phyloP scores from a whole-genome alignment of 2,888 invertebrate species.

The Oxystoma pomonae region DNA sequence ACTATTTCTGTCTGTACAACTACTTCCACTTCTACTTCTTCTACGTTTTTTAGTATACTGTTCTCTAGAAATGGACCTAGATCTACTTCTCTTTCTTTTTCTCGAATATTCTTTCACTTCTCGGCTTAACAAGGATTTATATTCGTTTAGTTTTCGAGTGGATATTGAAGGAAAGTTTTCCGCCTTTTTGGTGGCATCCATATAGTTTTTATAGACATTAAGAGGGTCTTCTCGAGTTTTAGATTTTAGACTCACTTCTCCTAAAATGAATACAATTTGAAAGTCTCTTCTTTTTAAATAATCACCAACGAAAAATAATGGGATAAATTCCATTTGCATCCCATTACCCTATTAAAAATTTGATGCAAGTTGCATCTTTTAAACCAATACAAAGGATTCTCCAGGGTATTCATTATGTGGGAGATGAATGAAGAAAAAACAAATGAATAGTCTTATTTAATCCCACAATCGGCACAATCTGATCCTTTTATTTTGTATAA shows the following conservation, averaged over 20 bases:
- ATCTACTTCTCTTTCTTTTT: slow-evolving; percentile 6
- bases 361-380: no score
- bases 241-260: slow-evolving; percentile 61
- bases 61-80: slow-evolving; percentile 8
- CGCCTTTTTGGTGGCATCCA: slow-evolving; percentile 26
- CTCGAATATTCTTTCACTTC: not conserved
- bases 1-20: slow-evolving; percentile 43
- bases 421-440: no score
- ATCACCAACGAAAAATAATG: no score
- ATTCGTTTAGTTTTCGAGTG: slow-evolving; percentile 29
- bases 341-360: no score
- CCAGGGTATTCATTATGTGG: no score
- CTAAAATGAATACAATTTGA: no score
- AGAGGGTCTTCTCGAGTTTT: slow-evolving; percentile 73
- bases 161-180: slow-evolving; percentile 17
- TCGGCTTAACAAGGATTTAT: slow-evolving; percentile 16
- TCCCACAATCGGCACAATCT: no score
- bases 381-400: no score
- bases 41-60: slow-evolving; percentile 48
- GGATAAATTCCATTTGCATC: no score
- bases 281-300: no score
- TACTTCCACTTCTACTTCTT: slow-evolving; percentile 31
- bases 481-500: no score
- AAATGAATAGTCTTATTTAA: no score
- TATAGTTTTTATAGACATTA: slow-evolving; percentile 61